Conservation (phyloP, 92 coral and sea anemone genomes). For the Siderastrea radians region DNA sequence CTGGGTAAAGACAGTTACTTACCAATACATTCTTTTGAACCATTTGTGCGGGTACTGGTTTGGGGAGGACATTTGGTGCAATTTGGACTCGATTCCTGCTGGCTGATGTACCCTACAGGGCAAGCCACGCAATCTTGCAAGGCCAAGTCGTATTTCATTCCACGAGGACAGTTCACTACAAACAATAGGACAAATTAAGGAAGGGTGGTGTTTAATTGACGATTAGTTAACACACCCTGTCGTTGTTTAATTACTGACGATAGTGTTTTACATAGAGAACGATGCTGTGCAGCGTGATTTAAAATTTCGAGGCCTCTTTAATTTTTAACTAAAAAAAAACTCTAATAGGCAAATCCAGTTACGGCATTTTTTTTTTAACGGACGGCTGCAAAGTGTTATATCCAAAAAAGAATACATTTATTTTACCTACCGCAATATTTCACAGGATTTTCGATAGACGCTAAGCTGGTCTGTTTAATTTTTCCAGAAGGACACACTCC, state of each 20-base stretch:
- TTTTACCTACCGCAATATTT: slow-evolving; percentile 74
- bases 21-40: slow-evolving; percentile 70
- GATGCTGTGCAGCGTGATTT: too few relatives aligned
- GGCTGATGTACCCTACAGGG: slow-evolving; percentile 67
- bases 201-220: background rate
- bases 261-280: too few relatives aligned
- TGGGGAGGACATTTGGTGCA: slow-evolving; percentile 69
- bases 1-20: background rate
- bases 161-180: slow-evolving; percentile 81
- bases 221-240: background rate
- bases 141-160: slow-evolving; percentile 58
- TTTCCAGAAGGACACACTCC: slow-evolving; percentile 68
- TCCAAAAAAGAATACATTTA: too few relatives aligned
- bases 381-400: too few relatives aligned
- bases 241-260: background rate
- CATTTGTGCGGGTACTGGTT: slow-evolving; percentile 47
- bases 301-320: too few relatives aligned
- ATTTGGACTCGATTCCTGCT: slow-evolving; percentile 58
- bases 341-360: too few relatives aligned
- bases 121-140: slow-evolving; percentile 71
- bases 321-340: too few relatives aligned
- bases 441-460: slow-evolving; percentile 21
- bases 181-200: background rate
- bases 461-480: slow-evolving; percentile 56
- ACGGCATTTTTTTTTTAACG: too few relatives aligned